These are phyloP conservation scores for Erebia ligea DNA, from an alignment of 2,888 invertebrate species.

Conservation along the genomic window DNA sequence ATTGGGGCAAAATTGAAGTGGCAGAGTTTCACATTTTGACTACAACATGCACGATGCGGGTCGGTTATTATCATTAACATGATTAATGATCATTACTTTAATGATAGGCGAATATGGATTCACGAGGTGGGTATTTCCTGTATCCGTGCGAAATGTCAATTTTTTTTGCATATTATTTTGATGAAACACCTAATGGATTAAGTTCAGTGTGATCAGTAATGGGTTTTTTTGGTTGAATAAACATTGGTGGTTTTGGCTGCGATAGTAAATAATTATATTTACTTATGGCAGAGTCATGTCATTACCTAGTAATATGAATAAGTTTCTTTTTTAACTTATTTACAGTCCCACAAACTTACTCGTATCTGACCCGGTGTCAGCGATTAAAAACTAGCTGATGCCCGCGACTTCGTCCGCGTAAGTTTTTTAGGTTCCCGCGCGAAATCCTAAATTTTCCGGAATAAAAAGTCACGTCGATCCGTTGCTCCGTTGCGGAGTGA, in stretches of 20 bases:
- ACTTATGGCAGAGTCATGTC: neutral
- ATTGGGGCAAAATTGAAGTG: neutral
- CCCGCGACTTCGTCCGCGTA: too few relatives aligned
- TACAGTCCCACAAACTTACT: neutral
- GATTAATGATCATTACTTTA: constrained; percentile 34
- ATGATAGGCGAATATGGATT: constrained; percentile 27
- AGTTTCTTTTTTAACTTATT: neutral
- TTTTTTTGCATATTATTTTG: constrained; percentile 29
- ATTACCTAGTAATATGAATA: neutral
- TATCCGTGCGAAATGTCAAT: constrained; percentile 29
- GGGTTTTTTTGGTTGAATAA: constrained; percentile 18
- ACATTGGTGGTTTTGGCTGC: constrained; percentile 5
- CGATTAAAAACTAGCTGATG: too few relatives aligned
- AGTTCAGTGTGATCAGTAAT: constrained; percentile 13
- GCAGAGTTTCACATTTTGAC: neutral
- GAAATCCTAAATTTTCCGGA: too few relatives aligned
- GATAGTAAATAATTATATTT: neutral
- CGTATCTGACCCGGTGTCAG: too few relatives aligned
- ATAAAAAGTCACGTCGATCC: too few relatives aligned
- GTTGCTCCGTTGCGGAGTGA: too few relatives aligned
- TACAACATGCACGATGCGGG: constrained; percentile 1
- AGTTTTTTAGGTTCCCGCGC: too few relatives aligned
- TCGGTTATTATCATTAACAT: constrained; percentile 33
- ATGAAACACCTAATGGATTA: constrained; percentile 24
- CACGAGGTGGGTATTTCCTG: constrained; percentile 30